These are phyloP conservation scores for Pycnomerus fuliginosus DNA, from an alignment of 2,888 invertebrate genomes.

Conservation along the genomic window DNA sequence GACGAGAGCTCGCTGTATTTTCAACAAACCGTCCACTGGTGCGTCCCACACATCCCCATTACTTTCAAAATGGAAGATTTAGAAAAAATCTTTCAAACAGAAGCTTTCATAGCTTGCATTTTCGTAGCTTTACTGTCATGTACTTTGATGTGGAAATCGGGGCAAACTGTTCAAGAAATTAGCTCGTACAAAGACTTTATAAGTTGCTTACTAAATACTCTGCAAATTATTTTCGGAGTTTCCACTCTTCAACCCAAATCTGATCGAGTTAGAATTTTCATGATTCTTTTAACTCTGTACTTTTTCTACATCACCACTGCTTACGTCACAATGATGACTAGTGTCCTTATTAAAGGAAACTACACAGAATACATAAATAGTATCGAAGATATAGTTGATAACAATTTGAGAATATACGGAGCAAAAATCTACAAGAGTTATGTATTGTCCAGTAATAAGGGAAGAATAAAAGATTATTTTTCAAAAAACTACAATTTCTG, in stretches of 20 bases:
- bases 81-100: background rate
- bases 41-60: conserved; percentile 1
- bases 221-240: background rate
- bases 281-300: background rate
- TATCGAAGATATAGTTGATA: background rate
- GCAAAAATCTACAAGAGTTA: background rate
- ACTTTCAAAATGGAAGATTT: conserved; percentile 1
- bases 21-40: conserved; percentile 4
- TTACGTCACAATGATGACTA: background rate
- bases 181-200: conserved; percentile 1
- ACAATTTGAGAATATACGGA: background rate
- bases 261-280: background rate
- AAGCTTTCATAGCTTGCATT: background rate
- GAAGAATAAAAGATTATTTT: background rate
- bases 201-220: conserved; percentile 5
- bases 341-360: background rate
- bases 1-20: conserved; percentile 3
- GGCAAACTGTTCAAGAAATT: background rate
- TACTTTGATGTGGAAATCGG: background rate
- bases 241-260: conserved; percentile 1
- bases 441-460: background rate
- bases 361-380: background rate
- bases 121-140: background rate
- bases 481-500: background rate
- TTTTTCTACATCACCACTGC: background rate